Percentiles rank a stretch among this genome's conserved stretches.
Conservation (phyloP, 2,113 vertebrate species). For the Odocoileus virginianus region DNA sequence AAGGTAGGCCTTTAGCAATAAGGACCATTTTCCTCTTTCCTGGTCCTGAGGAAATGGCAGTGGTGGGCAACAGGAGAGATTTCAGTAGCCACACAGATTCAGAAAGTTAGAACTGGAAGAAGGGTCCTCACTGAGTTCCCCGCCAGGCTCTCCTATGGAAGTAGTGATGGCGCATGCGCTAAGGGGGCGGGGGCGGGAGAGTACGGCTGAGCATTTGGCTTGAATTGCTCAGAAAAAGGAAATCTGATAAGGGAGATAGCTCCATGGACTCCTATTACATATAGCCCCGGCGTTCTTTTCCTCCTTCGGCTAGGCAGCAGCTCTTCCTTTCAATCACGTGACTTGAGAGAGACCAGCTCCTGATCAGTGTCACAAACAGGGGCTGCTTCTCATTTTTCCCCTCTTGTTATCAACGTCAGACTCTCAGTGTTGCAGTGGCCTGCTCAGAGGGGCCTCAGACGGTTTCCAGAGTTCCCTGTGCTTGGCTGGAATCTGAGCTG, state of each 20-base stretch:
- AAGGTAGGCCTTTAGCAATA: not conserved
- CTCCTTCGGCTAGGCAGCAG: not conserved
- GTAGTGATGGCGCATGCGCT: not conserved
- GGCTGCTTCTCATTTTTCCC: not conserved
- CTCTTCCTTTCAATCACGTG: not conserved
- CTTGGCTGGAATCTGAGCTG: not conserved
- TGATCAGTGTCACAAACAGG: not conserved
- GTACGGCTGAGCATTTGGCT: not conserved
- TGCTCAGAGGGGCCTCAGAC: not conserved
- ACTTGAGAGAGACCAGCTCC: not conserved
- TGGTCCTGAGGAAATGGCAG: not conserved
- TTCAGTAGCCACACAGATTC: not conserved
- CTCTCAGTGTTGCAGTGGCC: not conserved
- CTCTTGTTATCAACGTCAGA: not conserved
- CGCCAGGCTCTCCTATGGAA: rapidly evolving
- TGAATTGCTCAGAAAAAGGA: conserved; percentile 6
- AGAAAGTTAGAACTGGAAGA: not conserved
- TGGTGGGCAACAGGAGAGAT: not conserved
- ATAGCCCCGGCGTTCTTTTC: not conserved
- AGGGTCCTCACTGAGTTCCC: not conserved
- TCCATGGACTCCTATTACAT: not conserved
- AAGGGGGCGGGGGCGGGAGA: not conserved
- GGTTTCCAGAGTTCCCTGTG: not conserved
- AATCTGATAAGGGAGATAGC: not conserved
- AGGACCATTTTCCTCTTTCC: not conserved